phyloP scores from a whole-genome alignment of 2,888 invertebrate genomes.

The Dastarcus helophoroides region DNA sequence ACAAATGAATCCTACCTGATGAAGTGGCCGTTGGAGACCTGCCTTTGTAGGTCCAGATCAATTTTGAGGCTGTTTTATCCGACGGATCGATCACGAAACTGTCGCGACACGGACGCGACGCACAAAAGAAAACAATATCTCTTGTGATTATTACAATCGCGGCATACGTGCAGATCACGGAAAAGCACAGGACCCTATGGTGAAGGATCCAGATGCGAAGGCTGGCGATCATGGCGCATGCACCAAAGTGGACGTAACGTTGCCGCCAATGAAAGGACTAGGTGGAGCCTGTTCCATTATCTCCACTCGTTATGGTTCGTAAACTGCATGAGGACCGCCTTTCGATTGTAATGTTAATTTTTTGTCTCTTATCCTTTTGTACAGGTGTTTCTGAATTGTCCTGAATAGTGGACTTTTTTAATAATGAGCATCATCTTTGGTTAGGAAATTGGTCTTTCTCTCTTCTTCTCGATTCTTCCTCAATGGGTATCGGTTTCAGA shows the following conservation, averaged over 20 bases:
- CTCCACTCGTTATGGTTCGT: constrained; percentile 34
- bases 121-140: constrained; percentile 4
- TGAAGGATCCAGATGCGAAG: constrained; percentile 18
- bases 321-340: constrained; percentile 33
- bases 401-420: constrained; percentile 10
- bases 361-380: constrained; percentile 37
- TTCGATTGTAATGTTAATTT: constrained; percentile 37
- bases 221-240: constrained; percentile 24
- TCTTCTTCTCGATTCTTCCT: constrained; percentile 5
- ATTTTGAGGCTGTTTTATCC: constrained; percentile 48
- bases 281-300: constrained; percentile 32
- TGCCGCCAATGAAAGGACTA: constrained; percentile 27
- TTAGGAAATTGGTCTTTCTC: constrained; percentile 1
- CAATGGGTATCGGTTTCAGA: constrained; percentile 11
- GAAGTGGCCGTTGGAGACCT: constrained; percentile 66
- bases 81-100: no score
- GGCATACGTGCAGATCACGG: constrained; percentile 29
- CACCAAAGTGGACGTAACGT: constrained; percentile 20
- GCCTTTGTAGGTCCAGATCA: constrained; percentile 65
- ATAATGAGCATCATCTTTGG: constrained; percentile 6
- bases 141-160: constrained; percentile 3
- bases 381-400: constrained; percentile 38
- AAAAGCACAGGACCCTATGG: constrained; percentile 27
- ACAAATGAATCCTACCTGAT: constrained; percentile 45
- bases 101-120: constrained; percentile 13